Evolutionary conservation across 37 sponge, comb jelly and placozoan species (phyloP), one percentile per base, ranked within the genome.

Genomic region (Ianthella basta): DNA sequence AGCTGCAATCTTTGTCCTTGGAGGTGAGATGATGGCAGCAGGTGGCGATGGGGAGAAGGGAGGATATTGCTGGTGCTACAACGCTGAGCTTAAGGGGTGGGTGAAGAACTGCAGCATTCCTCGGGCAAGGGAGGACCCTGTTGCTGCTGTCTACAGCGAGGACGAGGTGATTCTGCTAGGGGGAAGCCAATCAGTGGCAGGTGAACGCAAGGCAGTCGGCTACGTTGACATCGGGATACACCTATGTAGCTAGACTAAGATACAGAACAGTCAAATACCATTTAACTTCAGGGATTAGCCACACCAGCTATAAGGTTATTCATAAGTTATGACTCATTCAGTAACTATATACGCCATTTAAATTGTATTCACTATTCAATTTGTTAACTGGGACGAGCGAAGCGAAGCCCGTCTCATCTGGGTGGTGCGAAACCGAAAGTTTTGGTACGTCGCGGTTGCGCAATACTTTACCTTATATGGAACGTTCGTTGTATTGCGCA

Each of bases 121-220:
- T 56, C 37, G 39, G 32, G 15, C 40, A 18, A 27, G 82, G 60
- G 61, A 81, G n/a, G n/a, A 36, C 23, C 25, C 78, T 40, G 78
- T 53, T 57, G 82, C 32, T 59, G 61, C 56, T 12, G 2, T n/a
- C 24, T 3, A 10, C 27, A 72, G 19, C 1, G 56, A 83, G 50
- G 14, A 36, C 72, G 72, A 78, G 37, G 24, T 86, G 37, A 80
- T 86, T 25, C 54, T 86, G 25, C 53, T 86, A 0, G 77, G 80
- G 4, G 81, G 77, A 75, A 25, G 82, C 44, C 83, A 81, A 27
- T 32, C 34, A 15, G 36, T 19, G 29, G 29, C 67, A n/a, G 87
- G 81, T 32, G 82, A 81, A 24, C 64, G 70, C 50, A 40, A 81
- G 68, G 32, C 86, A 56, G 55, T 44, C 32, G 37, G 65, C 55